Conservation (phyloP, 2,113 vertebrate species). For the Polyodon spathula region DNA sequence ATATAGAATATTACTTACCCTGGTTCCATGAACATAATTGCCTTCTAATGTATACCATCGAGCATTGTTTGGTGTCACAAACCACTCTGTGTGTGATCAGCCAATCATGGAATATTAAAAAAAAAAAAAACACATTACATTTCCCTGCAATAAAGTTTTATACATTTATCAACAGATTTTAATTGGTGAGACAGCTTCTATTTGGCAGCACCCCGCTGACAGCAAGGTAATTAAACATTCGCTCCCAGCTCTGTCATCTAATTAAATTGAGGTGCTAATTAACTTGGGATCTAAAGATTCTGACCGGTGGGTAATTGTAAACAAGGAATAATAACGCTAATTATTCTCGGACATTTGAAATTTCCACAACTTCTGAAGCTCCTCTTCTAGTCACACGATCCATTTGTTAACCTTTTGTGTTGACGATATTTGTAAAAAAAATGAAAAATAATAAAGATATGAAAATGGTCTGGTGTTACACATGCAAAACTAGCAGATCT, state of each 20-base stretch:
- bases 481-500: too few species aligned
- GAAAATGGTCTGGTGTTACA: too few species aligned
- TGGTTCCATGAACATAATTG: constrained; percentile 4
- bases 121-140: too few species aligned
- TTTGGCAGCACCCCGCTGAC: not conserved
- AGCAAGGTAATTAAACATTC: constrained; percentile 6
- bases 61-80: not conserved
- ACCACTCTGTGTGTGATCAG: constrained; percentile 1
- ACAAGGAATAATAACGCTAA: not conserved
- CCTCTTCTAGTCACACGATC: not conserved
- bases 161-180: not conserved
- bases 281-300: constrained; percentile 1
- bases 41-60: constrained; percentile 18
- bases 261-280: constrained; percentile 7
- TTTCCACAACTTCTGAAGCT: not conserved
- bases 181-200: constrained; percentile 1
- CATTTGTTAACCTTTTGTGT: too few species aligned
- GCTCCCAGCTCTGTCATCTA: not conserved
- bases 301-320: constrained; percentile 10
- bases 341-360: not conserved
- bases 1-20: not conserved
- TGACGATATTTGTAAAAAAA: too few species aligned
- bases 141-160: not conserved
- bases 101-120: constrained; percentile 7
- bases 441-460: too few species aligned